Percentiles rank a stretch among this genome's conserved stretches.
Evolutionary conservation across 2,113 vertebrate genomes (phyloP).

Genomic region (Syngnathus floridae): DNA sequence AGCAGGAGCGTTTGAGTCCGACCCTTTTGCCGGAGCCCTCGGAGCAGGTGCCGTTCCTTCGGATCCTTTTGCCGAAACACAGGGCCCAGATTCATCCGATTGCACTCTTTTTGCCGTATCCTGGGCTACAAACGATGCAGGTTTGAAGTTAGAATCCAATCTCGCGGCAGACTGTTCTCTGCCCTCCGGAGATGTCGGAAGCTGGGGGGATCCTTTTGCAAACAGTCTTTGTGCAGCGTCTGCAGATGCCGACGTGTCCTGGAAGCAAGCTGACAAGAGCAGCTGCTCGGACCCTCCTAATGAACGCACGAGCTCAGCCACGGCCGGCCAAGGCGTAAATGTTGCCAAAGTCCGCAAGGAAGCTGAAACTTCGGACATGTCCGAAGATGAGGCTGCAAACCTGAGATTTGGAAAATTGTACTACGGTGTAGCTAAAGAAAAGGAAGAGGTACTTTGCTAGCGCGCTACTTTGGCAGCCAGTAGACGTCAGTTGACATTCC

Average conservation of each 20-base stretch:
- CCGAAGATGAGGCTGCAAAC: constrained; percentile 96
- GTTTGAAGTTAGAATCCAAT: constrained; percentile 11
- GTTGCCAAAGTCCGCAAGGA: constrained; percentile 76
- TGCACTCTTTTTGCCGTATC: background rate
- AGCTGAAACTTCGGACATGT: constrained; percentile 88
- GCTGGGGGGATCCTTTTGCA: constrained; percentile 52
- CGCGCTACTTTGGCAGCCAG: constrained; percentile 81
- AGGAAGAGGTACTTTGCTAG: constrained; percentile 83
- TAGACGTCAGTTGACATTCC: constrained; percentile 61
- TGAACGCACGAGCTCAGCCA: constrained; percentile 26
- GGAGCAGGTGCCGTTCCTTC: background rate
- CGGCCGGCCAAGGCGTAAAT: constrained; percentile 39
- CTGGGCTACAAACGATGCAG: background rate
- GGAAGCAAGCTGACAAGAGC: constrained; percentile 62
- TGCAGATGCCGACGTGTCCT: constrained; percentile 49
- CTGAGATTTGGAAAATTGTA: constrained; percentile 91
- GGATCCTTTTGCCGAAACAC: background rate
- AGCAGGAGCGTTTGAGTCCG: background rate
- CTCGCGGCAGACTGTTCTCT: constrained; percentile 4
- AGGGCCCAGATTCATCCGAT: background rate
- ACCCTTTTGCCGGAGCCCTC: background rate
- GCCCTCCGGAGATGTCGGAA: background rate
- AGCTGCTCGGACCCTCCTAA: constrained; percentile 36
- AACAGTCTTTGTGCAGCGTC: constrained; percentile 54
- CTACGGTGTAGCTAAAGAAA: constrained; percentile 86